Conservation (phyloP, 2,797 vertebrate genomes). For the Myotis myotis region DNA sequence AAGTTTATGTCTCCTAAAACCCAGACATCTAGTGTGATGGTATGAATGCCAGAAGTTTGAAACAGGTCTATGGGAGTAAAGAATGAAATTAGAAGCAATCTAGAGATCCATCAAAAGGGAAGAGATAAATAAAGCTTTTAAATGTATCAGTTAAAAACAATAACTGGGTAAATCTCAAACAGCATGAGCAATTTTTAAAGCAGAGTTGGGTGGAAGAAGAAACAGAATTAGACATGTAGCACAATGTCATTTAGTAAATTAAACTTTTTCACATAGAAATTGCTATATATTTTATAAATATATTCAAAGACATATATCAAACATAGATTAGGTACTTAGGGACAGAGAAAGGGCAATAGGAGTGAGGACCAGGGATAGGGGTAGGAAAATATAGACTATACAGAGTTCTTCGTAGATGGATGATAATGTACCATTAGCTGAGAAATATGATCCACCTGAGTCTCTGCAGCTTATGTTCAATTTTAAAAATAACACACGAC, state of each 20-base stretch:
- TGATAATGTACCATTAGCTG: background rate
- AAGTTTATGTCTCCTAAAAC: background rate
- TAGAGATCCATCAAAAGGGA: background rate
- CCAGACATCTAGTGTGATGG: background rate
- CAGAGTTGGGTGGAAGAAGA: background rate
- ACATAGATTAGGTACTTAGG: background rate
- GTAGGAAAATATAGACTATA: background rate
- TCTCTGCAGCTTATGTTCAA: constrained; percentile 20
- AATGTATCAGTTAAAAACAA: background rate
- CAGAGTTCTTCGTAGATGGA: background rate
- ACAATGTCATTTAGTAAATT: background rate
- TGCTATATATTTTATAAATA: background rate
- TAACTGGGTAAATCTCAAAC: background rate
- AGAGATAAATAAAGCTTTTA: background rate
- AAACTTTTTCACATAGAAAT: background rate
- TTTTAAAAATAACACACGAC: background rate
- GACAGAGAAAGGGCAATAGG: background rate
- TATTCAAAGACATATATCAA: background rate
- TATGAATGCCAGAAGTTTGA: background rate
- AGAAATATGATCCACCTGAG: background rate
- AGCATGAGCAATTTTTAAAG: background rate
- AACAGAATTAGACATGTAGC: background rate
- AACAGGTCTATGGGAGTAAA: background rate
- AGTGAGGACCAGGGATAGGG: background rate
- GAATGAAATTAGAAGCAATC: background rate